These are phyloP conservation scores for Amphimallon solstitiale DNA, from an alignment of 2,888 invertebrate genomes.

Conservation along the genomic window DNA sequence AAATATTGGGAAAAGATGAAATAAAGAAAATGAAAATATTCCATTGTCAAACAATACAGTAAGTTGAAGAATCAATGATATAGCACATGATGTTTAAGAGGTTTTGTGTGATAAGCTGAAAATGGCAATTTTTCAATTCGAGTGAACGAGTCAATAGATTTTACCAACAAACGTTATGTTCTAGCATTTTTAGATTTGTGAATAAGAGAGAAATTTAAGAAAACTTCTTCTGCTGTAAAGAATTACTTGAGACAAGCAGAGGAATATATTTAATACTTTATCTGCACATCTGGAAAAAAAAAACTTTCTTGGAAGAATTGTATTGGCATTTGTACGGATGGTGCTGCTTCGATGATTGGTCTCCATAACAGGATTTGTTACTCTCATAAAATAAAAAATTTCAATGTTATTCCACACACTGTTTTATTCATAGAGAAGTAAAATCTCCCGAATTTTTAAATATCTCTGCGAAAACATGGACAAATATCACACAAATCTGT, in stretches of 20 bases:
- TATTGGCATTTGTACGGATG: slow-evolving; percentile 4
- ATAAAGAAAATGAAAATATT: slow-evolving; percentile 6
- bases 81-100: slow-evolving; percentile 1
- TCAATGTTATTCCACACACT: too few species aligned
- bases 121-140: too few species aligned
- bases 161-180: neutral
- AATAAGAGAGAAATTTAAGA: too few species aligned
- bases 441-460: too few species aligned
- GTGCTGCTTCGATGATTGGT: slow-evolving; percentile 13
- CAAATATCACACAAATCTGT: too few species aligned
- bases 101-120: slow-evolving; percentile 12
- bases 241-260: too few species aligned
- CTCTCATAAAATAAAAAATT: neutral
- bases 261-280: too few species aligned
- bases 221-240: too few species aligned
- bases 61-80: slow-evolving; percentile 2
- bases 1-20: slow-evolving; percentile 9
- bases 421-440: too few species aligned
- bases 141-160: slow-evolving; percentile 6
- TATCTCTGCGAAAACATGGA: too few species aligned
- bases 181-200: too few species aligned
- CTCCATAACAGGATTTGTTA: slow-evolving; percentile 7
- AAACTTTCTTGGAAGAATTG: neutral
- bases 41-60: slow-evolving; percentile 4
- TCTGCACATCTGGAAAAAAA: neutral